Base-by-base conservation (phyloP, 2,797 vertebrate species). In the Dallia pectoralis region DNA sequence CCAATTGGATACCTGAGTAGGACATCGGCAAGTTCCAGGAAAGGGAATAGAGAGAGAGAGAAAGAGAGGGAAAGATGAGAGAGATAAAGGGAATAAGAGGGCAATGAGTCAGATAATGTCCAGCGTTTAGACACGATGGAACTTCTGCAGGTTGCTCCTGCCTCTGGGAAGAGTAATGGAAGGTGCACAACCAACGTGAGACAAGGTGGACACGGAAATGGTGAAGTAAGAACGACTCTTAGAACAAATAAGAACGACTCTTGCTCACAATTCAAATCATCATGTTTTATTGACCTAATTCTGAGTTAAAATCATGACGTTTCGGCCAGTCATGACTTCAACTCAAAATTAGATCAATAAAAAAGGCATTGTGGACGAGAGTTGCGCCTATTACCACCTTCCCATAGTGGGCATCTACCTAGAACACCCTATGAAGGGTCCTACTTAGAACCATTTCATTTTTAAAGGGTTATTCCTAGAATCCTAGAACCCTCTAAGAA, bases 1-100 rank as follows among this genome's bases (percentile, higher is more conserved):
- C 97, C 97, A 99, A 91, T 99, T 99, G 90, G 96, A 99, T 78
- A 96, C 95, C 95, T 96, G 63, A 86, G 63, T 32, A 65, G 53
- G 53, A 59, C 53, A 59, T 59, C 53, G 53, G 53, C 53, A 59
- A 59, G 53, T 59, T 59, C 53, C 53, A 59, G 53, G 53, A 59
- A 59, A 59, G 53, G 53, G 53, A 44, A 25, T 22, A 40, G 65
- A 67, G 64, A 62, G 75, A 30, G 19, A 44, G 14, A 71, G 70
- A 71, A 56, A 61, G 33, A 27, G n/a, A 47, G 48, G 49, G 49
- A 32, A 22, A 51, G 29, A 53, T 40, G 32, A 44, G 65, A 33
- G 29, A 67, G 16, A 40, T 22, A 40, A 40, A 40, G n/a, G 8
- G 32, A 27, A 64, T 44, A 64, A 64, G 15, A n/a, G 32, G 22